Evolutionary conservation across 2,888 invertebrate genomes (phyloP), one percentile per base, ranked within the genome.

Genomic region (Stenoptilia bipunctidactyla): DNA sequence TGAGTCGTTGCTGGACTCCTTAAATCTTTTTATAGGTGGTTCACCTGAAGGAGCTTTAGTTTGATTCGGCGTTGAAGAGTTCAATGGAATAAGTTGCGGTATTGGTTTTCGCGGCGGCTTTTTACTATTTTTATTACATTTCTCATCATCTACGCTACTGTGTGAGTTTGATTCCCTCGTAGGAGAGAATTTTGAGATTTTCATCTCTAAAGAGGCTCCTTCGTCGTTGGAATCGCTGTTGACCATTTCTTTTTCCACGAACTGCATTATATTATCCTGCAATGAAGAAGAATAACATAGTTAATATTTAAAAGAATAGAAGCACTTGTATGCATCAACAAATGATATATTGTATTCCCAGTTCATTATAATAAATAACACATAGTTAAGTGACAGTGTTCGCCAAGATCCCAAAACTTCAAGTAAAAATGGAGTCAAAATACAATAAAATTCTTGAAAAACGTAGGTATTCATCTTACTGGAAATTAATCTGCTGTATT

Each of bases 61-160:
- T 61, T 76, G 76, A 47, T 68, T 79, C 0, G 83, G 76, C 1
- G 80, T 75, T 36, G 80, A 80, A 5, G 75, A 51, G 55, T 84
- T 86, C 39, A 92, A 86, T 3, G 92, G 92, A 61, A 92, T 92
- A 36, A 92, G 85, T 65, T 91, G 92, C 38, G 92, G 92, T 49
- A 92, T 87, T 0, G 92, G 92, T 39, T 91, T 80, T 3, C 20
- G 20, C 8, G 20, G 20, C 9, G 87, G 72, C 37, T 64, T 58
- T 53, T 71, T 80, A 50, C 64, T 63, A 42, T 70, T 70, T 55
- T 70, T 76, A 4, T 67, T 58, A 40, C 48, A 53, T 48, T 61
- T 74, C 9, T 51, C 45, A 34, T 75, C 79, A 42, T 76, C 74
- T 27, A 55, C 50, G 34, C 56, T 49, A 25, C 53, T 52, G 20